These are phyloP conservation scores for Drosophila nigromelanica DNA, from an alignment of 1,140 invertebrate genomes.

Conservation along the genomic window DNA sequence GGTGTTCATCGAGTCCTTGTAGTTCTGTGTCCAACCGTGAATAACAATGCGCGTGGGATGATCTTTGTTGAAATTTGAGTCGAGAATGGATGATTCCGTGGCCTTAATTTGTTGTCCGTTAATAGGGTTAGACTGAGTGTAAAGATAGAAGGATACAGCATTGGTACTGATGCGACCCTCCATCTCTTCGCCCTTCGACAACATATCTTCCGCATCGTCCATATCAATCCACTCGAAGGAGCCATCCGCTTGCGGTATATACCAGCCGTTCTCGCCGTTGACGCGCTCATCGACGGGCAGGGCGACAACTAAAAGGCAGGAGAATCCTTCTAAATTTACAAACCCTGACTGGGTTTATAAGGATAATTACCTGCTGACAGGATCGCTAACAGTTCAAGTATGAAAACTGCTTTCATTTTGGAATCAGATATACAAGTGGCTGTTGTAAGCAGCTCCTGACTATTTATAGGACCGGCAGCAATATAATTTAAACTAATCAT, in stretches of 20 bases:
- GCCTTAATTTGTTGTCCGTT: constrained; percentile 19
- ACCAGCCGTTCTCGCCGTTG: constrained; percentile 32
- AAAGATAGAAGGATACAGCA: constrained; percentile 43
- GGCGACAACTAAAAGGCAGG: neutral
- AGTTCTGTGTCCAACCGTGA: constrained; percentile 46
- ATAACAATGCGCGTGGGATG: constrained; percentile 46
- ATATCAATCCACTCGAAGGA: constrained; percentile 25
- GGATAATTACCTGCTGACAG: constrained; percentile 45
- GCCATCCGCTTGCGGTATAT: constrained; percentile 19
- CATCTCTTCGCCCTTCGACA: constrained; percentile 1
- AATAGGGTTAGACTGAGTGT: constrained; percentile 26
- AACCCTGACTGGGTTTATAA: neutral
- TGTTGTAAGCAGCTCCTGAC: constrained; percentile 17
- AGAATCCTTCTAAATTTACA: too few relatives aligned
- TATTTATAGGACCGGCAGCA: constrained; percentile 50
- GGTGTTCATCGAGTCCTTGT: constrained; percentile 22
- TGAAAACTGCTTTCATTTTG: constrained; percentile 56
- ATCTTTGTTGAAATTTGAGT: constrained; percentile 30
- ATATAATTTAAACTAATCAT: constrained; percentile 32
- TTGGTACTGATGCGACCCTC: constrained; percentile 11
- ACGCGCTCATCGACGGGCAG: constrained; percentile 10
- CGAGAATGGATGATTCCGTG: constrained; percentile 8
- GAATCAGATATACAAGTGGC: constrained; percentile 25
- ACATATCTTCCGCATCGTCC: constrained; percentile 34
- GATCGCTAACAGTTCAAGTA: constrained; percentile 48